A percentile compares a stretch with the other conserved stretches of the same genome.
These are phyloP conservation scores for Bovichtus diacanthus DNA, from an alignment of 2,797 vertebrate genomes.

Conservation along the genomic window DNA sequence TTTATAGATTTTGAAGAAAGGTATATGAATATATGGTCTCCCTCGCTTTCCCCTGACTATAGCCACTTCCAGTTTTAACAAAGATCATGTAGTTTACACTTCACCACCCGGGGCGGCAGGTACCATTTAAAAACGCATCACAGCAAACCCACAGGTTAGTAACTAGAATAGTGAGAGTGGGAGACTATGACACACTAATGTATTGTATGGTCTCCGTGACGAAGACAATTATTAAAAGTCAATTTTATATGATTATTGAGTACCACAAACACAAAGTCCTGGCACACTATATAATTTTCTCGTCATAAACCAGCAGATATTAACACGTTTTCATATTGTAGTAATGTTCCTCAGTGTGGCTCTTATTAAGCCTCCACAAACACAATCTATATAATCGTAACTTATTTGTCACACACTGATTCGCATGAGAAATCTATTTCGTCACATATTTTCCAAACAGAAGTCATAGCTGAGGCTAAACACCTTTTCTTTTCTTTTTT, in stretches of 20 bases:
- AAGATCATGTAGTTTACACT: conserved; percentile 6
- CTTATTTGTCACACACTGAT: neutral
- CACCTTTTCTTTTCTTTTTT: no score
- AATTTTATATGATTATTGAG: neutral
- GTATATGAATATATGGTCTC: neutral
- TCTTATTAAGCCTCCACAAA: neutral
- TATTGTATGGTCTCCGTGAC: neutral
- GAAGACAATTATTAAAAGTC: neutral
- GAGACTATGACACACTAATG: neutral
- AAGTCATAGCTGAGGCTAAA: neutral
- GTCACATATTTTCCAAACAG: neutral
- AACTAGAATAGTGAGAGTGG: neutral
- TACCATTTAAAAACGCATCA: neutral
- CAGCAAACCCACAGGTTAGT: neutral
- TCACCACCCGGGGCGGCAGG: neutral
- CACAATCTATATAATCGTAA: neutral
- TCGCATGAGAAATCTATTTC: neutral
- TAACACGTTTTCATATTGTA: neutral
- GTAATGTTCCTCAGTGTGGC: neutral
- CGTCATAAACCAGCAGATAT: neutral
- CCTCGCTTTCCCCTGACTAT: neutral
- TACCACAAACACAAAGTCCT: neutral
- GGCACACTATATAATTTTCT: neutral
- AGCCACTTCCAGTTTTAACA: conserved; percentile 20
- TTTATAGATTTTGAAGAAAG: neutral